Evolutionary conservation across 2,888 invertebrate genomes (phyloP).

Genomic region (Synergus itoensis): DNA sequence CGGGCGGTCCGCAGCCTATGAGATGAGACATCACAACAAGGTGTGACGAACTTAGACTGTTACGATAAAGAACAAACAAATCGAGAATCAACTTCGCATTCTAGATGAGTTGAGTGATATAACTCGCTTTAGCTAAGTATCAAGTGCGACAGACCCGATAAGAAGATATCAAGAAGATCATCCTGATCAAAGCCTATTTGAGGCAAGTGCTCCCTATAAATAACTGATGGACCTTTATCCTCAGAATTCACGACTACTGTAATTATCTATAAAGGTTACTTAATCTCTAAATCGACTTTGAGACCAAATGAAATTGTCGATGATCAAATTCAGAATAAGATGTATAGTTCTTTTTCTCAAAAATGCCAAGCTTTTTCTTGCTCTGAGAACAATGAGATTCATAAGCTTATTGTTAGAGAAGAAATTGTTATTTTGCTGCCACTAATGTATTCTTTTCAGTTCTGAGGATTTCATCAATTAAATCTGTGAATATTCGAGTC

Average conservation of each 20-base stretch:
- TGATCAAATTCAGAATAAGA: constrained; percentile 6
- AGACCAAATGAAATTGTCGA: constrained; percentile 10
- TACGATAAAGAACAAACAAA: constrained; percentile 51
- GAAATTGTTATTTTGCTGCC: background rate
- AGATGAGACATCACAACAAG: constrained; percentile 87
- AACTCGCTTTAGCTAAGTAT: background rate
- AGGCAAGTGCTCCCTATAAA: constrained; percentile 1
- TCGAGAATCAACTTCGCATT: constrained; percentile 21
- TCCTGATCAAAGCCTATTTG: constrained; percentile 9
- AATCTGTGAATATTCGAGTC: background rate
- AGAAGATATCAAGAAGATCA: constrained; percentile 19
- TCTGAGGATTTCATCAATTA: constrained; percentile 1
- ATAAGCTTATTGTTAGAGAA: background rate
- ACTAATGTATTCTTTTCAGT: background rate
- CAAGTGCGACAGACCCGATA: background rate
- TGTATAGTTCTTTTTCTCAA: background rate
- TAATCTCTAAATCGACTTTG: background rate
- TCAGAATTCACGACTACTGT: constrained; percentile 14
- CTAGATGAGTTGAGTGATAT: constrained; percentile 13
- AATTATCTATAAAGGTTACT: constrained; percentile 12
- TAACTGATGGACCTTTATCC: background rate
- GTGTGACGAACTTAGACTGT: constrained; percentile 79
- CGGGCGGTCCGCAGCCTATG: constrained; percentile 81
- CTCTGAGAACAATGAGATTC: background rate
- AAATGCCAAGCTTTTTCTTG: constrained; percentile 8